Percentiles rank a stretch among this genome's conserved stretches.
phyloP scores from a whole-genome alignment of 2,888 invertebrate species.

The Noctuana brunneofusca region DNA sequence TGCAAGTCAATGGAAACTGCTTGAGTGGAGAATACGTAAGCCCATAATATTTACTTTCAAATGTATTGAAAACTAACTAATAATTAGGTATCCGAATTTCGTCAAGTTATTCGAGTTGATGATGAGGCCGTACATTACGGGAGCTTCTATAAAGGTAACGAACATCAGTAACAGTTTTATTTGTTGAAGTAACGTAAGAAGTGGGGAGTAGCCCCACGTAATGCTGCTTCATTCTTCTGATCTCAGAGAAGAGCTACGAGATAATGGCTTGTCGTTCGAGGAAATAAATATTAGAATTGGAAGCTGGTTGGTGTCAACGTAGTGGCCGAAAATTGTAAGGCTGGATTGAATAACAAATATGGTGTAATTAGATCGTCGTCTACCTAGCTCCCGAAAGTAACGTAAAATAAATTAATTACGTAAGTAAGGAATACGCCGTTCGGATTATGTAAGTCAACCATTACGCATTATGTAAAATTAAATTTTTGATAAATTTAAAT shows the following conservation, averaged over 20 bases:
- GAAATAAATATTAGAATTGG: neutral
- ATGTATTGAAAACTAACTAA: neutral
- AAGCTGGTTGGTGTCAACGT: neutral
- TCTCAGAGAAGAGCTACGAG: neutral
- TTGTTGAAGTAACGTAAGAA: neutral
- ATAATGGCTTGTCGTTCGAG: neutral
- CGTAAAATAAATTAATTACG: neutral
- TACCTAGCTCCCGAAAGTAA: neutral
- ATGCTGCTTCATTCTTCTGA: neutral
- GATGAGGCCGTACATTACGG: neutral
- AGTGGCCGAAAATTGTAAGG: neutral
- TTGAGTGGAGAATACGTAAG: neutral
- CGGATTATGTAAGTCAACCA: neutral
- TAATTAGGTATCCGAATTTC: too few species aligned
- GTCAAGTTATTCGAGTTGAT: too few species aligned
- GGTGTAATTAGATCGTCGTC: neutral
- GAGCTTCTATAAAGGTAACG: neutral
- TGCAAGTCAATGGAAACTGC: neutral
- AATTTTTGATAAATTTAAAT: neutral
- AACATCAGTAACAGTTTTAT: neutral
- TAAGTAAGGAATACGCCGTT: neutral
- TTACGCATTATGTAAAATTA: neutral
- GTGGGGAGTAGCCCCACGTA: conserved; percentile 6
- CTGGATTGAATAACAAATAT: neutral
- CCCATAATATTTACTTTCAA: neutral